Evolutionary conservation across 2,797 vertebrate species (phyloP), one percentile per base, ranked within the genome.

Genomic region (Tolypeutes matacus): DNA sequence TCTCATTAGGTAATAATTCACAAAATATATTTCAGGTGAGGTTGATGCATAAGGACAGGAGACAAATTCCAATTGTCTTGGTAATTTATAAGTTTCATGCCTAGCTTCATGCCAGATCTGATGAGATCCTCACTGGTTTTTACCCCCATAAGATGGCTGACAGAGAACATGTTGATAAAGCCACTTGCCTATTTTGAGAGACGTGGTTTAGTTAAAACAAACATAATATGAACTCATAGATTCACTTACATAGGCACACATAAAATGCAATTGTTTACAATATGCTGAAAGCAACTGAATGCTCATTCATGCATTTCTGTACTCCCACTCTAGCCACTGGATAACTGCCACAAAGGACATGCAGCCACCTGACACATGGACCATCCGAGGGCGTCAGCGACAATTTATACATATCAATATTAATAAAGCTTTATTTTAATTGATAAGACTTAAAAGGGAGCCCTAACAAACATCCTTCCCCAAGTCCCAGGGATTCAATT

Each of bases 71-170:
- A 85, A 90, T 60, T 82, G n/a, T 65, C 75, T 51, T 64, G 56
- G 77, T 86, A 84, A 90, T 65, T 81, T 89, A 56, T n/a, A 69
- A 81, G 92, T 93, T 93, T 80, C 36, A 56, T 76, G 12, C 31
- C 64, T 27, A 85, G 5, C 12, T 90, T 82, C 67, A 90, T 34
- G 11, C 90, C 60, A 86, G 20, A 95, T 51, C 46, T 85, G 58
- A 90, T 91, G n/a, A 91, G 14, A 91, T 67, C 34, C 25, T 88
- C 25, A 42, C 36, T 86, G 46, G 39, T 72, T 89, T 81, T 88
- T 49, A 67, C 5, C 23, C 23, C 17, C 15, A 18, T 31, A 80
- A 93, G 39, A 86, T 82, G 51, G 51, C 13, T 65, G 62, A 78
- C 9, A 76, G 20, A 89, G 39, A 77, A 10, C 25, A 51, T 17